These are phyloP conservation scores for Columba guinea DNA, from an alignment of 2,797 vertebrate genomes.

Conservation along the genomic window DNA sequence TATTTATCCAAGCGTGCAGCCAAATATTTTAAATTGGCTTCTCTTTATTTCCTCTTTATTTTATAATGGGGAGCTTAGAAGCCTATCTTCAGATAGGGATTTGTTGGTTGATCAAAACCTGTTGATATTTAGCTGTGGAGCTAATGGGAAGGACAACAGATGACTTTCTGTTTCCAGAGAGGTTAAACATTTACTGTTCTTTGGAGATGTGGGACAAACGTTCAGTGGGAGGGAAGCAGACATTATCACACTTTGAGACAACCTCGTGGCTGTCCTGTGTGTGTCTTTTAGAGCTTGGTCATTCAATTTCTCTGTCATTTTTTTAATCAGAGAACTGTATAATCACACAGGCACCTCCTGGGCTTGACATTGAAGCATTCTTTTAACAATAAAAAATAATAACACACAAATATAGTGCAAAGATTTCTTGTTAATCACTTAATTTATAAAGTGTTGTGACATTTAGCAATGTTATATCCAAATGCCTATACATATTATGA, in stretches of 20 bases:
- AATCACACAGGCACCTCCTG: not conserved
- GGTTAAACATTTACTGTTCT: constrained; percentile 57
- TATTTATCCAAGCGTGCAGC: not conserved
- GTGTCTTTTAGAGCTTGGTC: not conserved
- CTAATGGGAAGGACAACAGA: constrained; percentile 8
- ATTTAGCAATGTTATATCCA: not conserved
- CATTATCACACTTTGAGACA: not conserved
- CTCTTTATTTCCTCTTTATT: not conserved
- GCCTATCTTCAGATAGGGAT: not conserved
- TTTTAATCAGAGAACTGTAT: not conserved
- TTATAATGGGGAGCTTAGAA: not conserved
- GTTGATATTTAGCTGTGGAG: not conserved
- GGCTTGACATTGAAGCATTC: not conserved
- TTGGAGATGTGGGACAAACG: not conserved
- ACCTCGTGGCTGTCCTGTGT: not conserved
- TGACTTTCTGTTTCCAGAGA: constrained; percentile 2
- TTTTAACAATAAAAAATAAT: not conserved
- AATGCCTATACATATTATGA: not conserved
- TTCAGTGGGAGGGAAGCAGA: not conserved
- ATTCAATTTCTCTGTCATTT: not conserved
- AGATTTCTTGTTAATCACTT: not conserved
- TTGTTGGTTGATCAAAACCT: not conserved
- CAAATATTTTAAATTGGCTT: not conserved
- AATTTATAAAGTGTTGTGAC: not conserved
- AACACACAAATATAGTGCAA: not conserved